Evolutionary conservation across 2,888 invertebrate species (phyloP).

Genomic region (Subacronicta megacephala): DNA sequence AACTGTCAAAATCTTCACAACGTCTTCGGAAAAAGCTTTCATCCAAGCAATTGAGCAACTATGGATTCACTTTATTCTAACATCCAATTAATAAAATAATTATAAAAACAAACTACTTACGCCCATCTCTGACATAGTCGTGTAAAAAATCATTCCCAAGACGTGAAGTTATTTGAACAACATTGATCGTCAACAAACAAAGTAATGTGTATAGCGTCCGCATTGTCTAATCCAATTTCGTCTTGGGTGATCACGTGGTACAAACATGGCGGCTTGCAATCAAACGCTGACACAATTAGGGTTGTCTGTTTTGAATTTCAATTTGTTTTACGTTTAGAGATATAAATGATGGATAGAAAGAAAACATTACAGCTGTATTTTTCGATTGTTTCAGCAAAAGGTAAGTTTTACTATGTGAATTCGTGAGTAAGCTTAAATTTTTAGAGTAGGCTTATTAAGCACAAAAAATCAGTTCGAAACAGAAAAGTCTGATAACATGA

Average conservation of each 20-base stretch:
- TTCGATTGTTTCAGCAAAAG: too few relatives aligned
- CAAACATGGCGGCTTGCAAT: conserved; percentile 48
- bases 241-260: conserved; percentile 41
- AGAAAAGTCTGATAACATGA: too few relatives aligned
- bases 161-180: conserved; percentile 16
- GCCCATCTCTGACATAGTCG: conserved; percentile 82
- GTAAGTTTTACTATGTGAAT: too few relatives aligned
- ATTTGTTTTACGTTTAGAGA: background rate
- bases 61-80: too few relatives aligned
- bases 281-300: conserved; percentile 43
- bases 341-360: background rate
- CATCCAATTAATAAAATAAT: too few relatives aligned
- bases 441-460: too few relatives aligned
- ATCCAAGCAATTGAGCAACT: too few relatives aligned
- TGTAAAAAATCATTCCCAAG: conserved; percentile 46
- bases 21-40: too few relatives aligned
- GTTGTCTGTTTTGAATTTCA: conserved; percentile 21
- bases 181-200: conserved; percentile 46
- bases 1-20: too few relatives aligned
- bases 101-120: conserved; percentile 68
- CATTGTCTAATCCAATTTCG: conserved; percentile 57
- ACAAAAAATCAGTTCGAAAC: too few relatives aligned
- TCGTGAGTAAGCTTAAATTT: too few relatives aligned
- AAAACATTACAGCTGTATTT: background rate
- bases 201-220: conserved; percentile 40